Conservation (phyloP, 2,797 vertebrate genomes). For the Crenuchus spilurus region DNA sequence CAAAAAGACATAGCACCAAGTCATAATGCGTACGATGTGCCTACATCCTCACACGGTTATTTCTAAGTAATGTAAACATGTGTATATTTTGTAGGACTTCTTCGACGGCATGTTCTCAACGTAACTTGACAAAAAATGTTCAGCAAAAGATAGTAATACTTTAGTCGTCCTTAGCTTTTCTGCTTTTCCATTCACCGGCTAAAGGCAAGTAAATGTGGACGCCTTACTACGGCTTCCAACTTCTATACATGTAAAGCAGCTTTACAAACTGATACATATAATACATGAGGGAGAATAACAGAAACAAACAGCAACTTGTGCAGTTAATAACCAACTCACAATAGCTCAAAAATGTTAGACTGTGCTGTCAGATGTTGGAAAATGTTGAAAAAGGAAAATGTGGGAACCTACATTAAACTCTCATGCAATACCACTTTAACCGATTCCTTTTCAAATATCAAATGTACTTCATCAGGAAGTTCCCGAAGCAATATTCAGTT, state of each 20-base stretch:
- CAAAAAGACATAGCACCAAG: slow-evolving; percentile 82
- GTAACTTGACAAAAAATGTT: slow-evolving; percentile 66
- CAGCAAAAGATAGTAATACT: slow-evolving; percentile 60
- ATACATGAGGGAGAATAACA: slow-evolving; percentile 69
- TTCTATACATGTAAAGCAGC: slow-evolving; percentile 57
- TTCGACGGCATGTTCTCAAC: slow-evolving; percentile 70
- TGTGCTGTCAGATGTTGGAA: slow-evolving; percentile 53
- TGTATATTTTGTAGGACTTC: slow-evolving; percentile 57
- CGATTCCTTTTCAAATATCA: neutral
- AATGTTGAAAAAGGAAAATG: neutral
- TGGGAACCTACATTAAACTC: neutral
- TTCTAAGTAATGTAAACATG: slow-evolving; percentile 80
- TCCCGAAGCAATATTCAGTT: neutral
- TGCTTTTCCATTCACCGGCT: slow-evolving; percentile 65
- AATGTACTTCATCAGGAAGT: neutral
- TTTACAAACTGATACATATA: slow-evolving; percentile 73
- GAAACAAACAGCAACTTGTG: slow-evolving; percentile 75
- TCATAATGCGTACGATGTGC: slow-evolving; percentile 78
- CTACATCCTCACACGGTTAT: slow-evolving; percentile 75
- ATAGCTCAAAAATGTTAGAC: slow-evolving; percentile 68
- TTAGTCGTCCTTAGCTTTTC: slow-evolving; percentile 45
- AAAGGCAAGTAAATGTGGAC: slow-evolving; percentile 68
- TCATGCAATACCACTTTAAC: neutral
- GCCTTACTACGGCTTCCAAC: slow-evolving; percentile 29
- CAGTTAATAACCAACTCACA: slow-evolving; percentile 73